Evolutionary conservation across 1,140 invertebrate species (phyloP).

Genomic region (Sarcophaga bullata): DNA sequence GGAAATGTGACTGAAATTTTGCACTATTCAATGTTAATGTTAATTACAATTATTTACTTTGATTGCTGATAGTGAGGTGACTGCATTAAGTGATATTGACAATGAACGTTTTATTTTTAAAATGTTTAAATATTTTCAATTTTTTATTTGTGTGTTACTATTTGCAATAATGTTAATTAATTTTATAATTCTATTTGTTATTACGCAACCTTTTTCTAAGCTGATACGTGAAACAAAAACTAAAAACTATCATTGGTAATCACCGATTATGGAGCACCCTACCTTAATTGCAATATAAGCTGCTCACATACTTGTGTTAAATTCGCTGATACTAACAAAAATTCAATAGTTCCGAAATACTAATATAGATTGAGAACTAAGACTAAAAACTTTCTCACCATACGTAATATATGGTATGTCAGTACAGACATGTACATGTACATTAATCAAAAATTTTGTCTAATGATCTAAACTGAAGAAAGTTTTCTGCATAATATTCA

Average conservation of each 20-base stretch:
- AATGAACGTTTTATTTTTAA: neutral
- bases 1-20: neutral
- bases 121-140: neutral
- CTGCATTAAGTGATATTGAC: neutral
- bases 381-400: too few species aligned
- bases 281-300: neutral
- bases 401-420: too few species aligned
- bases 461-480: too few species aligned
- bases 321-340: too few species aligned
- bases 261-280: neutral
- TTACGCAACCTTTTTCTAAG: constrained; percentile 5
- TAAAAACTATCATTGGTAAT: neutral
- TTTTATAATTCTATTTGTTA: neutral
- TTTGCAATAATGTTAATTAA: constrained; percentile 42
- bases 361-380: too few species aligned
- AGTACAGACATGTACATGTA: too few species aligned
- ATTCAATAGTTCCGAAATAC: too few species aligned
- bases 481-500: too few species aligned
- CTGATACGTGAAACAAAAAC: neutral
- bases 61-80: neutral
- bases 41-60: neutral
- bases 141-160: neutral
- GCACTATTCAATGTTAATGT: neutral
- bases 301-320: too few species aligned
- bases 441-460: too few species aligned